Conservation (phyloP, 2,888 invertebrate species). For the Agonopterix subpropinquella region DNA sequence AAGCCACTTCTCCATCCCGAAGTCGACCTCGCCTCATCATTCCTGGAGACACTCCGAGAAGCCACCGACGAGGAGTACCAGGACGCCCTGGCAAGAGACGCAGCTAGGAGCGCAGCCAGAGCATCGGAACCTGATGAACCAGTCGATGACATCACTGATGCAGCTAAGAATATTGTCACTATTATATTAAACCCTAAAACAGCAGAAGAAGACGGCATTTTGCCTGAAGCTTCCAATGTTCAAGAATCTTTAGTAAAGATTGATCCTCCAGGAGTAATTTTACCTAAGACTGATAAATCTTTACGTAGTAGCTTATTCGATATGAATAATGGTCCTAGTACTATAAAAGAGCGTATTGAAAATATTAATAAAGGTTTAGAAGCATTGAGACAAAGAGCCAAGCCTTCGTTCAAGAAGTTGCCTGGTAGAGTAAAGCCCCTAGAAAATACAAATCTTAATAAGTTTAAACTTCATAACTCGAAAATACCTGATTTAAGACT, state of each 20-base stretch:
- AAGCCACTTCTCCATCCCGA: constrained; percentile 61
- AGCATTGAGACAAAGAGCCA: constrained; percentile 17
- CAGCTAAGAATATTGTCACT: constrained; percentile 37
- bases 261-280: constrained; percentile 16
- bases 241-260: constrained; percentile 32
- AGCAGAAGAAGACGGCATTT: constrained; percentile 20
- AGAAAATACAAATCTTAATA: not conserved
- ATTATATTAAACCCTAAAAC: constrained; percentile 37
- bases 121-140: constrained; percentile 20
- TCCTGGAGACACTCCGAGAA: constrained; percentile 53
- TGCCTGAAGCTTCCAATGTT: constrained; percentile 39
- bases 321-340: constrained; percentile 45
- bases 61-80: constrained; percentile 60
- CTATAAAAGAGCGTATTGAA: constrained; percentile 27
- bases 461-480: too few species aligned
- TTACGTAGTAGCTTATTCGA: constrained; percentile 15
- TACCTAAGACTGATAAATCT: not conserved
- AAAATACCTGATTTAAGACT: too few species aligned
- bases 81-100: constrained; percentile 57
- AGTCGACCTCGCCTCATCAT: constrained; percentile 58
- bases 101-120: constrained; percentile 31
- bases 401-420: constrained; percentile 1
- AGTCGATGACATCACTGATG: constrained; percentile 28
- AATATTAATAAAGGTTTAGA: constrained; percentile 13
- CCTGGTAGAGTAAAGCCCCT: constrained; percentile 1